Conservation (phyloP, 2,113 vertebrate genomes). For the Etheostoma cragini region DNA sequence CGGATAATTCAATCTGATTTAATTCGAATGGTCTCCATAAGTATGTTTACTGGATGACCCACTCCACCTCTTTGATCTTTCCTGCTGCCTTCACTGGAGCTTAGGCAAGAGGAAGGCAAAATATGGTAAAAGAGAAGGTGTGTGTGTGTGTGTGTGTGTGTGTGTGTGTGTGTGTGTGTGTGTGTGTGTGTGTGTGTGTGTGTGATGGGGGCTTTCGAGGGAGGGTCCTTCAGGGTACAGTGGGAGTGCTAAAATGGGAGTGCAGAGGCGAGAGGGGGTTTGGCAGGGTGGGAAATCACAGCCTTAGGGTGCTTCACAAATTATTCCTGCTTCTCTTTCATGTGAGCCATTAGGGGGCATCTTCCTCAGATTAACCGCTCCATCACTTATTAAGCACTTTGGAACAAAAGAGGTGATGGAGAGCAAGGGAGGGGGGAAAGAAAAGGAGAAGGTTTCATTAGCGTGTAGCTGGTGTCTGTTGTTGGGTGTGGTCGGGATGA, state of each 20-base stretch:
- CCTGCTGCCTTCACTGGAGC: constrained; percentile 30
- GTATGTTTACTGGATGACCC: constrained; percentile 58
- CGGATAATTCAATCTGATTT: constrained; percentile 69
- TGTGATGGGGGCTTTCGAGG: constrained; percentile 35
- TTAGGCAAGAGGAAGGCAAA: constrained; percentile 22
- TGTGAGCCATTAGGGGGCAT: constrained; percentile 54
- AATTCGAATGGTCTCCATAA: constrained; percentile 46
- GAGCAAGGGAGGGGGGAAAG: background rate
- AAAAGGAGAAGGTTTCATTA: constrained; percentile 42
- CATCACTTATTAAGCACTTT: constrained; percentile 75
- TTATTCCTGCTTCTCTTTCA: constrained; percentile 78
- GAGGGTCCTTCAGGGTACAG: constrained; percentile 63
- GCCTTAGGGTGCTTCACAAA: constrained; percentile 63
- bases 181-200: background rate
- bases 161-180: background rate
- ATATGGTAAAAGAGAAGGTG: background rate
- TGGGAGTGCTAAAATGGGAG: constrained; percentile 55
- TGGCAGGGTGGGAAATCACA: constrained; percentile 63
- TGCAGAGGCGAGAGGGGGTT: constrained; percentile 39
- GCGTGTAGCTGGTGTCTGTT: constrained; percentile 28
- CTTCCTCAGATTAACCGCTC: constrained; percentile 71
- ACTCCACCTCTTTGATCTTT: constrained; percentile 52
- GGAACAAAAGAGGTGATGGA: constrained; percentile 67
- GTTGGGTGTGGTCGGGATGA: constrained; percentile 55
- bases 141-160: background rate